phyloP scores from a whole-genome alignment of 2,888 invertebrate species.

The Ophion ellenae region DNA sequence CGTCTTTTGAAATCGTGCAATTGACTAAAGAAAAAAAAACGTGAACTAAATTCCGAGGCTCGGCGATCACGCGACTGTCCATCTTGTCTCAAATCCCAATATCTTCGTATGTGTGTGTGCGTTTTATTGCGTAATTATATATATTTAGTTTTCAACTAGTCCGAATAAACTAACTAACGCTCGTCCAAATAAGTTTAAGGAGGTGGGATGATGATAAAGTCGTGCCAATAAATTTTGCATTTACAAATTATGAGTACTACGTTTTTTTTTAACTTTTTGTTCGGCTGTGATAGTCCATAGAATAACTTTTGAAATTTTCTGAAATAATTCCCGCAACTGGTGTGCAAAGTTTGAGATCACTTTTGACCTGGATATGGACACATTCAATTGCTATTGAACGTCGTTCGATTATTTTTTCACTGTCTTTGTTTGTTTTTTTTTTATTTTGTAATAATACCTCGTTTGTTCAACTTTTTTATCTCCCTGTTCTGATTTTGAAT shows the following conservation, averaged over 20 bases:
- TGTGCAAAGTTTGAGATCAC: conserved; percentile 27
- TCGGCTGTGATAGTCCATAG: conserved; percentile 13
- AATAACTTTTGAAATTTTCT: conserved; percentile 28
- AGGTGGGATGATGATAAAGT: conserved; percentile 41
- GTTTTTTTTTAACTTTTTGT: not conserved
- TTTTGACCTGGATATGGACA: conserved; percentile 6
- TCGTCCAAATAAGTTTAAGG: conserved; percentile 9
- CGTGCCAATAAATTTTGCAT: conserved; percentile 41
- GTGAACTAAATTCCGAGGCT: not conserved
- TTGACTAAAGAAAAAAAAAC: not conserved
- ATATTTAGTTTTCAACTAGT: conserved; percentile 40
- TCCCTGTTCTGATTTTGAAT: too few relatives aligned
- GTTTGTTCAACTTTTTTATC: not conserved
- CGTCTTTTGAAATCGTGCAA: not conserved
- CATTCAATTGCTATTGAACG: not conserved
- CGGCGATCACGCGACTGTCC: not conserved
- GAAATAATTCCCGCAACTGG: conserved; percentile 1
- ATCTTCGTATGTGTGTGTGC: not conserved
- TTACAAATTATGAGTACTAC: conserved; percentile 49
- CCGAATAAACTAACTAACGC: conserved; percentile 47
- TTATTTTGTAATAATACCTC: not conserved
- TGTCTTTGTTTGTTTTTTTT: not conserved
- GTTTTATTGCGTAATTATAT: conserved; percentile 53
- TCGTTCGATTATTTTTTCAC: not conserved
- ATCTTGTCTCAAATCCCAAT: conserved; percentile 9